phyloP scores from a whole-genome alignment of 2,797 vertebrate species.

The Acanthopagrus latus region DNA sequence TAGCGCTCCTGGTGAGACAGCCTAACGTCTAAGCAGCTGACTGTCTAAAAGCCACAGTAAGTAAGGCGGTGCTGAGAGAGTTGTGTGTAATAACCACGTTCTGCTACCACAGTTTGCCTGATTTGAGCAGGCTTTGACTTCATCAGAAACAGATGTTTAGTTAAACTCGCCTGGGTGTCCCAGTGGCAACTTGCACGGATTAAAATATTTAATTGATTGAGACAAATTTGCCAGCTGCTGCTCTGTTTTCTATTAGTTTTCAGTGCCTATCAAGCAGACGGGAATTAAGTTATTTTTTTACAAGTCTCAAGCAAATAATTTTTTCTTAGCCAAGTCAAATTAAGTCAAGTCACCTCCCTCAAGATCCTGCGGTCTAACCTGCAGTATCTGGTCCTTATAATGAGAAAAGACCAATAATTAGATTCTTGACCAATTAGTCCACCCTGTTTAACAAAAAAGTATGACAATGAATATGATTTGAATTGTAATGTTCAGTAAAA shows the following conservation, averaged over 20 bases:
- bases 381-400: too few relatives aligned
- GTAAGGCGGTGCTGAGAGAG: not conserved
- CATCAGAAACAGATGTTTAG: slow-evolving; percentile 38
- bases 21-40: slow-evolving; percentile 2
- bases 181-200: slow-evolving; percentile 6
- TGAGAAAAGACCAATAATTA: too few relatives aligned
- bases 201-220: slow-evolving; percentile 30
- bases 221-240: slow-evolving; percentile 12
- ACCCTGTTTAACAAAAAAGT: too few relatives aligned
- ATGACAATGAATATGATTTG: too few relatives aligned
- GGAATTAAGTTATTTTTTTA: too few relatives aligned
- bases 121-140: slow-evolving; percentile 33
- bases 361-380: too few relatives aligned
- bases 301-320: too few relatives aligned
- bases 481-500: too few relatives aligned
- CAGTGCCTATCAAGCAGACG: not conserved
- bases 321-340: too few relatives aligned
- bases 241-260: not conserved
- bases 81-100: not conserved
- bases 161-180: slow-evolving; percentile 20
- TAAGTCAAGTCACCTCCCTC: too few relatives aligned
- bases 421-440: too few relatives aligned
- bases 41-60: not conserved
- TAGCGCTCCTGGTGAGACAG: slow-evolving; percentile 2
- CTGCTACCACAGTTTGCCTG: slow-evolving; percentile 1